These are phyloP conservation scores for Andrena marginata DNA, from an alignment of 2,888 invertebrate genomes.

Conservation along the genomic window DNA sequence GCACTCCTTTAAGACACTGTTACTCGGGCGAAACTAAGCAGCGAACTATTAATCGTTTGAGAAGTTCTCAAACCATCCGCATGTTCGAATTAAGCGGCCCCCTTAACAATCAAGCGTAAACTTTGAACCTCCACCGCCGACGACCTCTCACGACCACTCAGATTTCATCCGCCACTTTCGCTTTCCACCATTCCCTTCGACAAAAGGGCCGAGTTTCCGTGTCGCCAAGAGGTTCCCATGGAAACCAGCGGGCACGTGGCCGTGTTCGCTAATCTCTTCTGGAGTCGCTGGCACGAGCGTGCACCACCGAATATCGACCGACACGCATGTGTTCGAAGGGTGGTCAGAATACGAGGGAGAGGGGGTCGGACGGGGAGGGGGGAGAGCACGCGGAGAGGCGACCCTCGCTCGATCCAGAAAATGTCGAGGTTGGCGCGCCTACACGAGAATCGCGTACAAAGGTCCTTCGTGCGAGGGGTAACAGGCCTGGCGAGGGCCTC, in stretches of 20 bases:
- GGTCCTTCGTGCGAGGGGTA: conserved; percentile 24
- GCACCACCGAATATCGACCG: conserved; percentile 66
- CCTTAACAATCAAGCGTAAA: background rate
- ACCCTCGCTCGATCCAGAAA: conserved; percentile 47
- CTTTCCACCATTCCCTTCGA: conserved; percentile 12
- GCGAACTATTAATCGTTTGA: background rate
- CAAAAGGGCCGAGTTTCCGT: conserved; percentile 21
- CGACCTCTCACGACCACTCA: background rate
- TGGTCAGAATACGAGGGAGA: conserved; percentile 12
- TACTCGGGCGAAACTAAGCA: too few species aligned
- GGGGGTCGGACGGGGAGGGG: conserved; percentile 3
- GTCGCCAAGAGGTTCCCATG: conserved; percentile 74
- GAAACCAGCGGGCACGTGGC: conserved; percentile 74
- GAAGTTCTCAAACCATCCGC: background rate
- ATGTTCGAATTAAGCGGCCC: background rate
- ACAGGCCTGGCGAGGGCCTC: background rate
- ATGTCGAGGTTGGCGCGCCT: conserved; percentile 52
- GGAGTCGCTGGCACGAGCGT: conserved; percentile 54
- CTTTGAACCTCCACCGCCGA: background rate
- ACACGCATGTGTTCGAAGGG: conserved; percentile 56
- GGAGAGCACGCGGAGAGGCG: conserved; percentile 33
- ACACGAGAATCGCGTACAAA: conserved; percentile 35
- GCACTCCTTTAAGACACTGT: too few species aligned
- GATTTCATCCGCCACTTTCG: conserved; percentile 22
- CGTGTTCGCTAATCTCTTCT: conserved; percentile 56